Conservation (phyloP, 1,140 invertebrate species). For the Zaprionus vittiger region DNA sequence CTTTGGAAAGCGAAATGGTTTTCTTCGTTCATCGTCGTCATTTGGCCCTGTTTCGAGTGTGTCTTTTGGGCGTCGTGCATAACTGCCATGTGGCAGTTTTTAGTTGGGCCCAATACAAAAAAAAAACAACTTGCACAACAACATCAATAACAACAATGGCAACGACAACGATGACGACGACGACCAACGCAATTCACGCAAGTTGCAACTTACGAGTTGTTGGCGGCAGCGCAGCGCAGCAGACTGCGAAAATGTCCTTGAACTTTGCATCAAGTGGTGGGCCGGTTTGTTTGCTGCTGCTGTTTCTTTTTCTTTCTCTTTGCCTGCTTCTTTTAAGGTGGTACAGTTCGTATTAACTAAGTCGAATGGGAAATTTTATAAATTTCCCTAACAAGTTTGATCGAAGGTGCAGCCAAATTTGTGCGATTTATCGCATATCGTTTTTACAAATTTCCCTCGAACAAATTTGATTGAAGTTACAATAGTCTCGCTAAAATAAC, state of each 20-base stretch:
- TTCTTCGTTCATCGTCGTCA: slow-evolving; percentile 23
- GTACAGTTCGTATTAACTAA: not conserved
- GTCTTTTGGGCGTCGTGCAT: slow-evolving; percentile 7
- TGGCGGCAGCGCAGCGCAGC: not conserved
- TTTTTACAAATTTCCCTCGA: not conserved
- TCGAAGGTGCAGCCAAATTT: not conserved
- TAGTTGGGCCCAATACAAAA: slow-evolving; percentile 19
- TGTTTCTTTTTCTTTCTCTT: slow-evolving; percentile 11
- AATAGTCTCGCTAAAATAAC: not conserved
- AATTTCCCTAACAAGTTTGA: not conserved
- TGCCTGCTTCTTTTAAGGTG: not conserved
- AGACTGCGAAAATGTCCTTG: slow-evolving; percentile 49
- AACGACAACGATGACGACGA: not conserved
- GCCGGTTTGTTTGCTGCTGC: slow-evolving; percentile 34
- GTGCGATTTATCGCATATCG: not conserved
- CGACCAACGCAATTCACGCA: slow-evolving; percentile 16
- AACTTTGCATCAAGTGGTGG: slow-evolving; percentile 41
- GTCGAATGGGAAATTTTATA: not conserved
- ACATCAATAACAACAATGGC: slow-evolving; percentile 20
- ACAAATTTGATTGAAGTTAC: not conserved
- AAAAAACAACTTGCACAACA: slow-evolving; percentile 34
- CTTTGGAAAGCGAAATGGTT: slow-evolving; percentile 5
- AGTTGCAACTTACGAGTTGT: slow-evolving; percentile 18
- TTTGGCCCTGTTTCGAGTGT: slow-evolving; percentile 22
- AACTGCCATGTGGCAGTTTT: slow-evolving; percentile 41